A percentile compares a stretch with the other conserved stretches of the same genome.
Evolutionary conservation across 2,888 invertebrate species (phyloP).

Genomic region (Apamea sordens): DNA sequence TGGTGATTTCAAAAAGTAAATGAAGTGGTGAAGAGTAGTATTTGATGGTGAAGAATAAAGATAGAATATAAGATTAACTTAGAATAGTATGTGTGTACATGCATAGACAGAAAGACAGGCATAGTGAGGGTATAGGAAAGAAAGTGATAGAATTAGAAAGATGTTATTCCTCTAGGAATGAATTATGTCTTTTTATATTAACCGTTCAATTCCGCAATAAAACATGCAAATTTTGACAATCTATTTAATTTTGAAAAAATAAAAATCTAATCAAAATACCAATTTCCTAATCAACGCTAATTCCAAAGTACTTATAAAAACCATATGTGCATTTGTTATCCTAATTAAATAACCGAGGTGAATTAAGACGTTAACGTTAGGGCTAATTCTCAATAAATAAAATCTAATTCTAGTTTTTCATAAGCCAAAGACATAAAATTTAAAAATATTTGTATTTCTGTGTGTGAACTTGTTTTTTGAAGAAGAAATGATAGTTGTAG

Average conservation of each 20-base stretch:
- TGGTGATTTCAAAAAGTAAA: conserved; percentile 10
- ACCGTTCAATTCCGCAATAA: conserved; percentile 15
- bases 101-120: conserved; percentile 46
- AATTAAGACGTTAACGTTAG: conserved; percentile 45
- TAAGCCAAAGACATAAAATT: conserved; percentile 52
- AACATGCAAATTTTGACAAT: conserved; percentile 60
- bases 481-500: conserved; percentile 38
- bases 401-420: conserved; percentile 60
- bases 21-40: conserved; percentile 14
- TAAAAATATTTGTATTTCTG: conserved; percentile 35
- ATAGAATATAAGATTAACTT: conserved; percentile 26
- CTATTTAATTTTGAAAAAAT: conserved; percentile 32
- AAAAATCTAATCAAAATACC: conserved; percentile 41
- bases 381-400: conserved; percentile 43
- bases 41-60: conserved; percentile 4
- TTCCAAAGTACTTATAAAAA: conserved; percentile 44
- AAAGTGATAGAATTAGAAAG: conserved; percentile 2
- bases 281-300: conserved; percentile 38
- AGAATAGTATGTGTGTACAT: conserved; percentile 47
- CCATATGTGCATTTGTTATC: conserved; percentile 53
- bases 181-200: neutral
- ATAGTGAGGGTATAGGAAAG: conserved; percentile 7
- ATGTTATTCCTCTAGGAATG: neutral
- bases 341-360: conserved; percentile 47
- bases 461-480: conserved; percentile 48